Conservation (phyloP, 2,797 vertebrate species). For the Manis javanica region DNA sequence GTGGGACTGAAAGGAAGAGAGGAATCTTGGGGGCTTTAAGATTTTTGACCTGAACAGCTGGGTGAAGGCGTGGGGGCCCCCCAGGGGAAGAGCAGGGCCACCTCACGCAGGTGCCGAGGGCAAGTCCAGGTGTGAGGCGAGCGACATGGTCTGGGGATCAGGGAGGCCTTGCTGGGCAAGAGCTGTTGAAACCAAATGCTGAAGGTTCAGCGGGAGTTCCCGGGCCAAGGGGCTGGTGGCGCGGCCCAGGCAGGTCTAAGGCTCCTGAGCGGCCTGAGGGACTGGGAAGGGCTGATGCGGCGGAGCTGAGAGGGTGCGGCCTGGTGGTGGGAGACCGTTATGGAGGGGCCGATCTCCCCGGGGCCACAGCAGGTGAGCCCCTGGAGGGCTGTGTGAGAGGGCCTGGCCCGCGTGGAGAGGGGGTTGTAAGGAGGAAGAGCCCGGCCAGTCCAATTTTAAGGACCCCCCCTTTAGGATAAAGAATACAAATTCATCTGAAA, state of each 20-base stretch:
- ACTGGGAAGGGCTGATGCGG: not conserved
- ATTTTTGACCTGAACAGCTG: not conserved
- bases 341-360: rapidly evolving
- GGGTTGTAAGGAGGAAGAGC: not conserved
- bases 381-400: not conserved
- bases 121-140: not conserved
- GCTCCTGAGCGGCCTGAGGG: not conserved
- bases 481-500: not conserved
- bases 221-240: not conserved
- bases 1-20: not conserved
- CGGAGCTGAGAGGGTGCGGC: not conserved
- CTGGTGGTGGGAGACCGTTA: not conserved
- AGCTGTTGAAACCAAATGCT: not conserved
- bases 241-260: not conserved
- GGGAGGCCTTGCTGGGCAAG: not conserved
- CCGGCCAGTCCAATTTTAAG: not conserved
- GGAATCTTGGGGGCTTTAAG: not conserved
- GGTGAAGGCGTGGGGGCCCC: not conserved
- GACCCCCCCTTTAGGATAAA: not conserved
- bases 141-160: not conserved
- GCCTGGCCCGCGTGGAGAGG: not conserved
- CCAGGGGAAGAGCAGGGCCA: not conserved
- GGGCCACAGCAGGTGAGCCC: not conserved
- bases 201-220: no score
- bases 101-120: not conserved